Evolutionary conservation across 2,797 vertebrate species (phyloP), one percentile per base, ranked within the genome.

Genomic region (Microctenopoma stevenorrisi): DNA sequence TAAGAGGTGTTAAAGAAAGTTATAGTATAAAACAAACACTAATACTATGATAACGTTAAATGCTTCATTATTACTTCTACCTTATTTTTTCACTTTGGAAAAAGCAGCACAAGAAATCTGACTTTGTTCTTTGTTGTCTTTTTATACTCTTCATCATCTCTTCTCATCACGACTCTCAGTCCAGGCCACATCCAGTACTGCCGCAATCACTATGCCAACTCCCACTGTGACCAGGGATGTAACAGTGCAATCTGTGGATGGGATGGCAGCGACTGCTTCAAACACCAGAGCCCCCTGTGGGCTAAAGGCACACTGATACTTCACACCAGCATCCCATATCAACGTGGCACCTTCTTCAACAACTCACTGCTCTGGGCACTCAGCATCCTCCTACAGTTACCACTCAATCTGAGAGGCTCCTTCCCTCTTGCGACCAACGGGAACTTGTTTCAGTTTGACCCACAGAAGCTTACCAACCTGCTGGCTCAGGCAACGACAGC

Each of bases 191-290:
- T 94, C 60, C 89, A 91, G 54, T 97, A 96, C 87, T 97, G 96
- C 69, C 86, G 73, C 0, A 94, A 96, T 48, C 95, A 96, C 83
- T 96, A 95, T 53, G 93, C 93, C 67, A 95, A 96, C 2, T 92
- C 89, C 1, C 92, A 94, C 90, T 97, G 96, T 0, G 96, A 96
- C 66, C 92, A 91, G 35, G 95, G 96, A 30, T 97, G 96, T 51
- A 78, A 95, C 86, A 92, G 46, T 0, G 93, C 92, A 7, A 81
- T 91, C 71, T 97, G 96, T 13, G 96, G 96, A 46, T 97, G 95
- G 96, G 96, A 97, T 0, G 96, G 96, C 26, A 95, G 94, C 1
- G 96, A 97, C 86, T 97, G 96, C 84, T 82, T 91, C 57, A 73
- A 55, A 0, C 73, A 85, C 7, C 84, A 88, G 14, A 74, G 38